Base-by-base conservation (phyloP, 2,113 vertebrate species). In the Aviceda subcristata region DNA sequence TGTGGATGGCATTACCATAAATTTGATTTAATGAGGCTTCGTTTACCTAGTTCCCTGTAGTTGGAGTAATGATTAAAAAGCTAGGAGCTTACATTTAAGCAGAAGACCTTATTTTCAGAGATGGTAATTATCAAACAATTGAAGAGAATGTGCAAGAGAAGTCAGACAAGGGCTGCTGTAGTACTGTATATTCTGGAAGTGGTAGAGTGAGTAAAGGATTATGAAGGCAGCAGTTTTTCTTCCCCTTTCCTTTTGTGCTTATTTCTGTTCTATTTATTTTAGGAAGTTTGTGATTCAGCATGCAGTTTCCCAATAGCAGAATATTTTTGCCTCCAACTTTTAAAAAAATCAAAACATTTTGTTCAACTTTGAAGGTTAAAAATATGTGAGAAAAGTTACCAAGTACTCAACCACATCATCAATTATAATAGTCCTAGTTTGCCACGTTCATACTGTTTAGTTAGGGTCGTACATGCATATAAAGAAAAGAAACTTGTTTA, bases 1-100 rank as follows among this genome's bases (percentile, higher is more conserved):
- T 97, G 96, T 97, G 95, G 95, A 95, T 92, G 93, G 71, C 92
- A 97, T 98, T 98, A 97, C 68, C 96, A 97, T 96, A 97, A 96
- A 97, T 96, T 96, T 96, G 86, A 81, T 95, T 96, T 97, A 95
- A 97, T 97, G 91, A 92, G 94, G 68, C 91, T 92, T 79, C 90
- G 62, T 97, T 96, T 95, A 97, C 93, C 94, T 97, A 94, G 91
- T 97, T 97, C 92, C 95, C 89, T 97, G 56, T 81, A 96, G 96
- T 85, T 94, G 96, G 92, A 97, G 73, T 87, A 97, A 90, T 76
- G 93, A 88, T 96, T 96, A 80, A 89, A 94, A 96, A 97, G 56
- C 89, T 94, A 84, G 90, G 63, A 97, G 22, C 48, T 81, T 53
- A 27, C 32, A 38, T 86, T 83, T 92, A 74, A 91, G 55, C 19